Evolutionary conservation across 1,140 invertebrate genomes (phyloP).

Genomic region (Camponotus pennsylvanicus): DNA sequence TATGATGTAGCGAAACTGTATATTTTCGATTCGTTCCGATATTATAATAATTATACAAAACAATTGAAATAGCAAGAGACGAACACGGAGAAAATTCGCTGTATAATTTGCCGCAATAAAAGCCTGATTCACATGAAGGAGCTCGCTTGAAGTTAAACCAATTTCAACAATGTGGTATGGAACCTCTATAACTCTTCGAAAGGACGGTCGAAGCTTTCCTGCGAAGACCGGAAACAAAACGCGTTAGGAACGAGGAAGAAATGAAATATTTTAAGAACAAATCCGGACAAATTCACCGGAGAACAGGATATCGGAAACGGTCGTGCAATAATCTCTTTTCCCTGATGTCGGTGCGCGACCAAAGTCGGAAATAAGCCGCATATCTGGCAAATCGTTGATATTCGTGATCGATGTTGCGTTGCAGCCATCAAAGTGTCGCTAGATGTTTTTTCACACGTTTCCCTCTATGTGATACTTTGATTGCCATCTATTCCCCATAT

Average conservation of each 20-base stretch:
- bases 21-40: neutral
- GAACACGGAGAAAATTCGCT: neutral
- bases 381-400: slow-evolving; percentile 7
- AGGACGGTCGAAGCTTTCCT: neutral
- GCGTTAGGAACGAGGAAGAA: neutral
- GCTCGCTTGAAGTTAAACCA: slow-evolving; percentile 30
- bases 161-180: slow-evolving; percentile 37
- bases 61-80: neutral
- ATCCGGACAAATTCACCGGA: neutral
- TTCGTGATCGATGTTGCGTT: neutral
- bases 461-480: slow-evolving; percentile 16
- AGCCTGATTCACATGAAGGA: neutral
- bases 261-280: slow-evolving; percentile 22
- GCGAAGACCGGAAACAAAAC: slow-evolving; percentile 2
- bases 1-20: neutral
- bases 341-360: neutral
- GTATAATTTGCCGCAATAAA: slow-evolving; percentile 5
- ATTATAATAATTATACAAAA: neutral
- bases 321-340: slow-evolving; percentile 12
- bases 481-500: neutral
- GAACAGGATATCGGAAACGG: neutral
- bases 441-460: slow-evolving; percentile 2
- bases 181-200: slow-evolving; percentile 5
- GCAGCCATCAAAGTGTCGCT: neutral
- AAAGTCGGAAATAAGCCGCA: neutral